These are phyloP conservation scores for Melanotaenia nigrans DNA, from an alignment of 2,797 vertebrate genomes.

Conservation along the genomic window DNA sequence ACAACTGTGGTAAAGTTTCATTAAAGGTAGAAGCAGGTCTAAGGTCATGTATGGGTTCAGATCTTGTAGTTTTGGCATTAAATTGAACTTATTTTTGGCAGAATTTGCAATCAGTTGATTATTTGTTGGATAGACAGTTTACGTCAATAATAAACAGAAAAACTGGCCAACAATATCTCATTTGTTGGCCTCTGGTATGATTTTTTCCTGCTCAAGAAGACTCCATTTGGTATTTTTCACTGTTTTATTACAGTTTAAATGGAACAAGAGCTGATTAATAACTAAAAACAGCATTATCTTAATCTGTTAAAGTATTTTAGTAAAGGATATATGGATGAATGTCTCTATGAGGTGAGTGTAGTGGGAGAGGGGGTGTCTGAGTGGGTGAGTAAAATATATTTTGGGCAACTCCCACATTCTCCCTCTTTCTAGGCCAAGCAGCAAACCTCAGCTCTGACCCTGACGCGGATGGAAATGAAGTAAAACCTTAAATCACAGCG, in stretches of 20 bases:
- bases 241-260: neutral
- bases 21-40: constrained; percentile 24
- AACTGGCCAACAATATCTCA: neutral
- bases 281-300: neutral
- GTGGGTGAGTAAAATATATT: constrained; percentile 60
- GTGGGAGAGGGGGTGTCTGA: constrained; percentile 46
- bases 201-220: rapidly evolving
- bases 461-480: constrained; percentile 45
- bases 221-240: neutral
- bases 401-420: constrained; percentile 60
- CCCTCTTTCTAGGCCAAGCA: constrained; percentile 38
- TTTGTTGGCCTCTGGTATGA: neutral
- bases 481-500: constrained; percentile 64
- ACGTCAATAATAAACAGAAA: neutral
- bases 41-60: constrained; percentile 1
- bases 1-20: constrained; percentile 21
- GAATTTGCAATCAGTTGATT: neutral
- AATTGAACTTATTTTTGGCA: neutral
- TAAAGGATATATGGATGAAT: constrained; percentile 30
- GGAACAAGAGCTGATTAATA: rapidly evolving
- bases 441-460: constrained; percentile 54
- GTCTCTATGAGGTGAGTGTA: constrained; percentile 46
- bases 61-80: neutral
- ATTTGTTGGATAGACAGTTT: neutral
- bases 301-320: neutral